Evolutionary conservation across 2,888 invertebrate genomes (phyloP), one percentile per base, ranked within the genome.

Genomic region (Orthonychiurus folsomi): DNA sequence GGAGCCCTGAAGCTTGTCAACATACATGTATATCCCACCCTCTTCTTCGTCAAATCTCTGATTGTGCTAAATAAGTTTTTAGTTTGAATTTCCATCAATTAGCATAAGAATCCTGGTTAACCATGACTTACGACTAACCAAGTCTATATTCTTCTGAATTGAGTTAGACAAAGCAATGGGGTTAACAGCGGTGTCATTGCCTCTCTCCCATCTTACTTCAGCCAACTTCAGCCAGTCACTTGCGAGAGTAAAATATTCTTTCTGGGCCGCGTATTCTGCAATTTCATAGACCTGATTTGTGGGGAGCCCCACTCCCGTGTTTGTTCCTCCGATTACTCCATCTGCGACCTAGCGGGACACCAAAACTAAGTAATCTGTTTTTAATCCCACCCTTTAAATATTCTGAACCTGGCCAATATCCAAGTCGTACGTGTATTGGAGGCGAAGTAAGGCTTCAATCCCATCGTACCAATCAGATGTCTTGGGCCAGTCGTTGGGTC

Each of bases 361-460:
- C 5, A 37, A 37, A 37, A 37, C 9, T 37, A 5, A 37, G 37
- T 37, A 9, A 37, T 9, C 5, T 37, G 5, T 5, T 37, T 9
- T 37, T 37, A 37, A 9, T 15, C 9, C 37, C 37, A 37, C 15
- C 5, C 37, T 37, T 37, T 15, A 9, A 9, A 5, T 15, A 37
- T 5, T 37, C 15, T 37, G 37, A 37, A n/a, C n/a, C n/a, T n/a
- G 63, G 15, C 60, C 50, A 9, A 68, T 55, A 63, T 67, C 64
- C 55, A 73, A 55, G 37, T 69, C 59, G 61, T 73, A 73, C 18
- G 71, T 69, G 47, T 70, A 73, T 50, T 73, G 73, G 9, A 73
- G 66, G 26, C 73, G 62, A 9, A 73, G 62, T 56, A 73, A 60
- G 1, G 66, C 70, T 61, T 69, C 70, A 62, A 73, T 71, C 15